Conservation (phyloP, 1,140 invertebrate species). For the Apis cerana region DNA sequence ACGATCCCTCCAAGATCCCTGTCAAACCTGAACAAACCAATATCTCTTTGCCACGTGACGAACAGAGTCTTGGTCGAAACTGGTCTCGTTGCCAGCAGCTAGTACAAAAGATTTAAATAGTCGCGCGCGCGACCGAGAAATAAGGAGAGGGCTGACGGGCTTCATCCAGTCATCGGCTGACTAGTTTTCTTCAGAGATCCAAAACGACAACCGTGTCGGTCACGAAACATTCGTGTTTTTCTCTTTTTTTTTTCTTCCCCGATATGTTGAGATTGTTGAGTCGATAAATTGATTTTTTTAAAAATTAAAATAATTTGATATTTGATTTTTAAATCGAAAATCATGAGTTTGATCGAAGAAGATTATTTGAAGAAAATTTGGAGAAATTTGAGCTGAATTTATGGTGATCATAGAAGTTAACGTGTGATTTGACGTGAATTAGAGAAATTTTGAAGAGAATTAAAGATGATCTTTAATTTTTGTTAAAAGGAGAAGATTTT, state of each 20-base stretch:
- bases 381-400: no score
- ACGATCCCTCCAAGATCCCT: neutral
- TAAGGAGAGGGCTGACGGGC: constrained; percentile 65
- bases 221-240: neutral
- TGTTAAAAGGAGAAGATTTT: no score
- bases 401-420: no score
- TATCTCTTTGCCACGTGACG: constrained; percentile 32
- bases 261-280: no score
- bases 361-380: no score
- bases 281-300: no score
- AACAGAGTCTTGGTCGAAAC: constrained; percentile 24
- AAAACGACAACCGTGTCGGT: constrained; percentile 63
- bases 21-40: neutral
- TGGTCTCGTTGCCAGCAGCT: constrained; percentile 33
- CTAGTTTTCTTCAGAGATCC: constrained; percentile 69
- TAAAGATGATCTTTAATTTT: no score
- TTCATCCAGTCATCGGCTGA: constrained; percentile 59
- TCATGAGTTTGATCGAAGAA: no score
- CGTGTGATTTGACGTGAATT: no score
- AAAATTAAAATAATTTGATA: no score
- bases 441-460: no score
- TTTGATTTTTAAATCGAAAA: no score
- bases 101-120: constrained; percentile 76
- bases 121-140: constrained; percentile 58
- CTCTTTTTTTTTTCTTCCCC: neutral